These are phyloP conservation scores for Sarcophaga peregrina DNA, from an alignment of 1,140 invertebrate species.

Conservation along the genomic window DNA sequence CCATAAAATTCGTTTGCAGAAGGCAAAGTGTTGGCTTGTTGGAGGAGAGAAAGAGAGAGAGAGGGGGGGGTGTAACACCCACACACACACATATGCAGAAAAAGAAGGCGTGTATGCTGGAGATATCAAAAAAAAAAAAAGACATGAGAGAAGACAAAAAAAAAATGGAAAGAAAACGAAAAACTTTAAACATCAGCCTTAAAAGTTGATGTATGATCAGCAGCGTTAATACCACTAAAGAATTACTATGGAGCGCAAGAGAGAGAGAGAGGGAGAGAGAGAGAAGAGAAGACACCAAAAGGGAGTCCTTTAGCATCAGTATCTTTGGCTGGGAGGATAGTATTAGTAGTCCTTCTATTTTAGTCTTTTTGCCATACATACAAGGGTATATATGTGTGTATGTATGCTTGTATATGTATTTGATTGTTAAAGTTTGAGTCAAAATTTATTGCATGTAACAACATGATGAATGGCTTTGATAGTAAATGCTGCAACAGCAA, in stretches of 20 bases:
- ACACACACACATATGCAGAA: too few relatives aligned
- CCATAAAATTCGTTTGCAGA: too few relatives aligned
- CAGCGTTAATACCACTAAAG: neutral
- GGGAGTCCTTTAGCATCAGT: too few relatives aligned
- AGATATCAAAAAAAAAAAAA: too few relatives aligned
- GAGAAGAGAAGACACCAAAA: neutral
- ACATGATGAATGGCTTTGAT: slow-evolving; percentile 65
- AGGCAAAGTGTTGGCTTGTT: too few relatives aligned
- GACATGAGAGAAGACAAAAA: neutral
- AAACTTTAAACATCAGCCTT: neutral
- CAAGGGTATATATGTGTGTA: neutral
- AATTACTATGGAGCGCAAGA: neutral
- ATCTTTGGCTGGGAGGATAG: neutral
- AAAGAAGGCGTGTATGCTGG: neutral
- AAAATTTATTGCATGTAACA: slow-evolving; percentile 64
- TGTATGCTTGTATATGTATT: neutral
- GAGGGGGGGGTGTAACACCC: too few relatives aligned
- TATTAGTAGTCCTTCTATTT: neutral
- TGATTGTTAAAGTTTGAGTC: slow-evolving; percentile 43
- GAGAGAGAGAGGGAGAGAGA: neutral
- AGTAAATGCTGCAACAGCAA: slow-evolving; percentile 50
- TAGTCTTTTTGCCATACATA: too few relatives aligned
- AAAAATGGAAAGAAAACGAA: too few relatives aligned
- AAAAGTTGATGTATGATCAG: neutral
- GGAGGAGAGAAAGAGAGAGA: too few relatives aligned